These are phyloP conservation scores for Aculops lycopersici DNA, from an alignment of 1,140 invertebrate species.

Conservation along the genomic window DNA sequence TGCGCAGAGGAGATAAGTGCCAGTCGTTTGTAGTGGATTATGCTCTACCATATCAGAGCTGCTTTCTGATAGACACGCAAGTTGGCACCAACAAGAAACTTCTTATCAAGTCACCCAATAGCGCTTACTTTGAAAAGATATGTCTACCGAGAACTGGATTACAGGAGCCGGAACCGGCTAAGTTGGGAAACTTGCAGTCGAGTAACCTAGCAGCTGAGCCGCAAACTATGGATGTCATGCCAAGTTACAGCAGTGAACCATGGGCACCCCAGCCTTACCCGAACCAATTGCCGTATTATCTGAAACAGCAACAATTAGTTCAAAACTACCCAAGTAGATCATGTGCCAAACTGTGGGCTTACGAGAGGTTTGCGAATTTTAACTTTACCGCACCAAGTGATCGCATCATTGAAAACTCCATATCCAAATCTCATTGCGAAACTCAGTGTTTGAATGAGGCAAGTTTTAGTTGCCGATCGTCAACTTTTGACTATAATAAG, in stretches of 20 bases:
- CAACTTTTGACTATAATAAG: slow-evolving; percentile 16
- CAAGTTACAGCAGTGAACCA: neutral
- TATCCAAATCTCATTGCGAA: slow-evolving; percentile 17
- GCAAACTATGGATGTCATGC: neutral
- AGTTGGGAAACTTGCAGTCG: neutral
- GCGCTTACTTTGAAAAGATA: slow-evolving; percentile 21
- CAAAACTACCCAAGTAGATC: slow-evolving; percentile 5
- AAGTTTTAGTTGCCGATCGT: slow-evolving; percentile 18
- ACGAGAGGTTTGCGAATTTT: slow-evolving; percentile 19
- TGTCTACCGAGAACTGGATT: slow-evolving; percentile 13
- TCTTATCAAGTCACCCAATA: slow-evolving; percentile 15
- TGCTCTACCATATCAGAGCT: slow-evolving; percentile 15
- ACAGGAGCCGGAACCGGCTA: neutral
- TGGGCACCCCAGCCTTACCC: no score
- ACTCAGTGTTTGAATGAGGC: slow-evolving; percentile 17
- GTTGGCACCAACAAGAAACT: slow-evolving; percentile 14
- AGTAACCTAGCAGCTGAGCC: neutral
- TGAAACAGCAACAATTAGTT: neutral
- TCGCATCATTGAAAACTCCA: slow-evolving; percentile 15
- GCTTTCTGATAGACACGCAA: slow-evolving; percentile 17
- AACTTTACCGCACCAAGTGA: slow-evolving; percentile 17
- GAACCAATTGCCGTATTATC: neutral
- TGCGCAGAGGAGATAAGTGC: slow-evolving; percentile 16
- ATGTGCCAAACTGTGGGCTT: slow-evolving; percentile 20
- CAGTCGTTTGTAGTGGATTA: slow-evolving; percentile 18